These are phyloP conservation scores for Andrena marginata DNA, from an alignment of 2,888 invertebrate genomes.

Conservation along the genomic window DNA sequence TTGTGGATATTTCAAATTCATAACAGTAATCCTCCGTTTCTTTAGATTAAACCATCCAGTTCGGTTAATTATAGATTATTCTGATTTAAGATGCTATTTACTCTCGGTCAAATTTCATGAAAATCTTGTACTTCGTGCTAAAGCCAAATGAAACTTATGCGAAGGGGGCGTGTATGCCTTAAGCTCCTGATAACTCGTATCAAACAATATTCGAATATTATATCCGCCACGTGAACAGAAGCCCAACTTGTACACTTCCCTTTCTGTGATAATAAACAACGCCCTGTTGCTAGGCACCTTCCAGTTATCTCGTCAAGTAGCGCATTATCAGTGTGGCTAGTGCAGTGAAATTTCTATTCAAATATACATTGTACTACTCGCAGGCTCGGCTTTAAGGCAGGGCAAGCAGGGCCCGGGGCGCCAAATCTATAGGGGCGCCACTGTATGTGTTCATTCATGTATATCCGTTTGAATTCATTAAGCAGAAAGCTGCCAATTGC, in stretches of 20 bases:
- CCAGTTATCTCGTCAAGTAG: not conserved
- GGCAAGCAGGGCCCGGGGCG: too few relatives aligned
- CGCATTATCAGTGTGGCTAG: not conserved
- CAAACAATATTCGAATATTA: constrained; percentile 62
- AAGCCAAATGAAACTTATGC: not conserved
- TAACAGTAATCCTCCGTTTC: not conserved
- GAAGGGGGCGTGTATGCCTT: constrained; percentile 30
- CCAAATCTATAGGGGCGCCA: too few relatives aligned
- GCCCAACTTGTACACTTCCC: constrained; percentile 18
- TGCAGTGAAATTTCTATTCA: not conserved
- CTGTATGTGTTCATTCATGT: too few relatives aligned
- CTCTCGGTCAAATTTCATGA: not conserved
- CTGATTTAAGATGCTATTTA: not conserved
- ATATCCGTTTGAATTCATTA: too few relatives aligned
- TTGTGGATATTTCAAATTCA: not conserved
- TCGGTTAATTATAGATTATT: not conserved
- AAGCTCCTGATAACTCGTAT: constrained; percentile 42
- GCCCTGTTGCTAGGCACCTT: constrained; percentile 21
- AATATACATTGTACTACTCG: not conserved
- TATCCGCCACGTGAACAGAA: constrained; percentile 54
- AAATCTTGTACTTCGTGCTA: not conserved
- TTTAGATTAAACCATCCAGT: too few relatives aligned
- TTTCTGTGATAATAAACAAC: constrained; percentile 58
- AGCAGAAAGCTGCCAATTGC: too few relatives aligned
- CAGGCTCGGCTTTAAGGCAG: not conserved